Evolutionary conservation across 2,888 invertebrate genomes (phyloP), one percentile per base, ranked within the genome.

Genomic region (Heliothis peltigera): DNA sequence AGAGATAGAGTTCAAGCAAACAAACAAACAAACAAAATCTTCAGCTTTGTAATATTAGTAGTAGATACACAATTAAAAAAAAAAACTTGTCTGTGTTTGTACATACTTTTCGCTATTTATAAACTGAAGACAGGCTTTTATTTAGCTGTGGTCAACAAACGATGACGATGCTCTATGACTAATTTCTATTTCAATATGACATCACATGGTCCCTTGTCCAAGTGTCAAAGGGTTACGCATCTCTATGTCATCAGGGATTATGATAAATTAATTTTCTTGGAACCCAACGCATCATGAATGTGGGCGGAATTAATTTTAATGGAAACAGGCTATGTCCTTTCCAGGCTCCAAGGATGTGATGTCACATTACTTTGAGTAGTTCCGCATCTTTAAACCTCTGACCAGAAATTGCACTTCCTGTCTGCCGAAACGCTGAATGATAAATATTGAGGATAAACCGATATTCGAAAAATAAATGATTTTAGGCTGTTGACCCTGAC

Each of bases 241-340:
- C 19, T 15, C 3, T 46, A 53, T 65, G 54, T 28, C 66, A 51
- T 43, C 28, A 60, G 21, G 58, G 51, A 35, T 54, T 35, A 56
- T 78, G 69, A 64, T 73, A 67, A 68, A 75, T 64, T 4, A 8
- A 32, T 53, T 55, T 80, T 81, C 77, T 74, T 48, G 57, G 77
- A 74, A 79, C 18, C n/a, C 15, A 52, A 56, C 21, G 39, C 15
- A 49, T 51, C 19, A 49, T 74, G 75, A 64, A 64, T 78, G 17
- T 55, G 57, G 57, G 18, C 53, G 49, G 46, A 15, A 25, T 28
- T 68, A n/a, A 39, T 10, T 39, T 39, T 48, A 44, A 60, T 57
- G 43, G 43, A n/a, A 47, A 58, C 39, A 57, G n/a, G 53, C n/a
- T 54, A 32, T 75, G 60, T 57, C 68, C 65, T 68, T 75, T 57